Evolutionary conservation across 1,140 invertebrate genomes (phyloP).

Genomic region (Cydia fagiglandana): DNA sequence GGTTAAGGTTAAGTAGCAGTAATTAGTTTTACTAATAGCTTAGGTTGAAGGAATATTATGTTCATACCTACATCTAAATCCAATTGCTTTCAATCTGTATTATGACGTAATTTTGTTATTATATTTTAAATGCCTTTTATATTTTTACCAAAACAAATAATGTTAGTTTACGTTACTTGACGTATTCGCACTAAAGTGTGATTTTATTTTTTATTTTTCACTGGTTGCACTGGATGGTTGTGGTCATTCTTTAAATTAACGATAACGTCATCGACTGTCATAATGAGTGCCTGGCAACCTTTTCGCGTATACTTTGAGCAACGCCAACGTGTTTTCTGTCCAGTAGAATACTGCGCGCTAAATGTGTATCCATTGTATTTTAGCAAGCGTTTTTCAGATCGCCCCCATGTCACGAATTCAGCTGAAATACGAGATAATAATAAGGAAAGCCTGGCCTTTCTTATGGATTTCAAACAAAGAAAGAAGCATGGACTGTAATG

Average conservation of each 20-base stretch:
- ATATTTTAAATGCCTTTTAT: too few relatives aligned
- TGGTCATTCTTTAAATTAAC: neutral
- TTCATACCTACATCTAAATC: too few relatives aligned
- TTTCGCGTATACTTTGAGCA: slow-evolving; percentile 38
- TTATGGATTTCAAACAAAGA: neutral
- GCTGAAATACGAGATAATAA: neutral
- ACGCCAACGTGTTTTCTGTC: slow-evolving; percentile 38
- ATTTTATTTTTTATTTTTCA: too few relatives aligned
- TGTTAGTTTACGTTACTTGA: too few relatives aligned
- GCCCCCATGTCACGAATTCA: neutral
- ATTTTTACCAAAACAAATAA: too few relatives aligned
- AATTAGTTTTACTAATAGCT: too few relatives aligned
- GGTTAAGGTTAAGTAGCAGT: too few relatives aligned
- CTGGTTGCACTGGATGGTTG: neutral
- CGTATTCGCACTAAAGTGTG: too few relatives aligned
- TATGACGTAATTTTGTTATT: too few relatives aligned
- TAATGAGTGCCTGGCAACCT: neutral
- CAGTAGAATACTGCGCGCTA: slow-evolving; percentile 22
- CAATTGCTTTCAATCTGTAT: too few relatives aligned
- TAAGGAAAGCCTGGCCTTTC: neutral
- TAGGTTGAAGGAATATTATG: too few relatives aligned
- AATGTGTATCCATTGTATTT: slow-evolving; percentile 44
- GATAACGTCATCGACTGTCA: neutral
- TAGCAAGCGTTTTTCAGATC: slow-evolving; percentile 41
- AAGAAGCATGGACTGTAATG: too few relatives aligned